Base-by-base conservation (phyloP, 2,113 vertebrate genomes). In the Pomatostomus ruficeps region DNA sequence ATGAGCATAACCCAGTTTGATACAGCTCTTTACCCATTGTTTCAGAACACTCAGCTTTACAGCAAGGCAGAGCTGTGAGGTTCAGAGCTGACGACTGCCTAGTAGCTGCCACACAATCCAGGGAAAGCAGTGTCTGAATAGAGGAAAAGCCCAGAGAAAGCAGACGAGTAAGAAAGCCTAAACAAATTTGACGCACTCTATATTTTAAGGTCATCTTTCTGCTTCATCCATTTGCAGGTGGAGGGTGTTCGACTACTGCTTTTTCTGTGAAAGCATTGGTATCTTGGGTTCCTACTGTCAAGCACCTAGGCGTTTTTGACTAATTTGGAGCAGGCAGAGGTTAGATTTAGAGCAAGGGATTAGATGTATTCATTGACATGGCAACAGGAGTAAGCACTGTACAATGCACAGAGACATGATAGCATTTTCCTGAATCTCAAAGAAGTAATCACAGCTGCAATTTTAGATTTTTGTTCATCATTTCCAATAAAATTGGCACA, bases 171-270 rank as follows among this genome's bases (percentile, higher is more conserved):
- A n/a, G 18, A 93, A 86, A 88, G 25, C 31, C 70, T 89, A 49
- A 81, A 48, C 15, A 77, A 80, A 52, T 2, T 12, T 72, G 48
- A 65, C 0, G 0, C 16, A 18, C 10, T 43, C 8, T 59, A 1
- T 77, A 48, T 71, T 31, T 74, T 72, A 33, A 84, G 33, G 42
- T 81, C 26, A 25, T 78, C n/a, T 75, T 87, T 94, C 63, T 70
- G 3, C 48, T 40, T 63, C 36, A 38, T 59, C 11, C 3, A 6
- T 67, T 82, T 86, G 21, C 22, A 82, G 62, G 49, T 17, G 14
- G 33, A 54, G 46, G 15, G 10, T 62, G 12, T 77, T 91, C 71
- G 35, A 33, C 63, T 74, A 48, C 59, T 77, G 36, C 14, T 71
- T 46, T 67, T 48, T 38, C 43, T 71, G 26, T 59, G 81, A 93